Evolutionary conservation across 2,797 vertebrate genomes (phyloP).

Genomic region (Tokudaia muenninki): DNA sequence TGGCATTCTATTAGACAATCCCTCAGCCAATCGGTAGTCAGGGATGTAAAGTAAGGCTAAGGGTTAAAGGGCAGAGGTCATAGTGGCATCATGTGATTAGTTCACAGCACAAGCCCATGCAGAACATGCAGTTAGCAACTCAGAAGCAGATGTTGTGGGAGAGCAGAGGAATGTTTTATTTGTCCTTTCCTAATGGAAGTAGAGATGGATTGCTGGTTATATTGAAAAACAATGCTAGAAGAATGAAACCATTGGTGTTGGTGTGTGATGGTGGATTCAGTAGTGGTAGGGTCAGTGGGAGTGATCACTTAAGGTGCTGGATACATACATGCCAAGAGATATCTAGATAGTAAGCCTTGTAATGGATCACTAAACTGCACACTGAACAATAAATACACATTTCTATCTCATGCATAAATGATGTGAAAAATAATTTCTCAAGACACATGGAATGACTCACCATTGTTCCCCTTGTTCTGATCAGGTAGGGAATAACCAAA

Average conservation of each 20-base stretch:
- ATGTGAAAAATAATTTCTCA: constrained; percentile 52
- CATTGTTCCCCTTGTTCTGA: constrained; percentile 98
- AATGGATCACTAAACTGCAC: constrained; percentile 61
- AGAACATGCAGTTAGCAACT: constrained; percentile 95
- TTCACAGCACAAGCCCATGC: constrained; percentile 98
- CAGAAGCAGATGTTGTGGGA: constrained; percentile 88
- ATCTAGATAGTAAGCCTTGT: constrained; percentile 76
- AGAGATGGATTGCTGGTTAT: constrained; percentile 73
- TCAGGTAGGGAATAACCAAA: constrained; percentile 97
- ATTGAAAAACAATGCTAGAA: constrained; percentile 73
- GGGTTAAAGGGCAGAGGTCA: constrained; percentile 99
- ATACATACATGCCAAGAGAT: constrained; percentile 82
- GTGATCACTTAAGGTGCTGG: constrained; percentile 65
- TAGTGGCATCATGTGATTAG: constrained; percentile 98
- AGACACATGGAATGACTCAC: constrained; percentile 89
- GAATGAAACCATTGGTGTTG: constrained; percentile 64
- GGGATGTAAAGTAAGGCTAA: constrained; percentile 99
- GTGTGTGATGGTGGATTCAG: constrained; percentile 60
- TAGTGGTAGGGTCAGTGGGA: background rate
- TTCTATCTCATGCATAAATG: constrained; percentile 85
- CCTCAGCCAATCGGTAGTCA: constrained; percentile 99
- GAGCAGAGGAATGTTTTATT: constrained; percentile 77
- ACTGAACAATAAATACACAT: constrained; percentile 67
- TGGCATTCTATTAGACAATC: constrained; percentile 99
- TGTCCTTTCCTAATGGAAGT: constrained; percentile 84